Percentiles rank a stretch among this genome's conserved stretches.
Conservation (phyloP, 2,888 invertebrate species). For the Atherix ibis region DNA sequence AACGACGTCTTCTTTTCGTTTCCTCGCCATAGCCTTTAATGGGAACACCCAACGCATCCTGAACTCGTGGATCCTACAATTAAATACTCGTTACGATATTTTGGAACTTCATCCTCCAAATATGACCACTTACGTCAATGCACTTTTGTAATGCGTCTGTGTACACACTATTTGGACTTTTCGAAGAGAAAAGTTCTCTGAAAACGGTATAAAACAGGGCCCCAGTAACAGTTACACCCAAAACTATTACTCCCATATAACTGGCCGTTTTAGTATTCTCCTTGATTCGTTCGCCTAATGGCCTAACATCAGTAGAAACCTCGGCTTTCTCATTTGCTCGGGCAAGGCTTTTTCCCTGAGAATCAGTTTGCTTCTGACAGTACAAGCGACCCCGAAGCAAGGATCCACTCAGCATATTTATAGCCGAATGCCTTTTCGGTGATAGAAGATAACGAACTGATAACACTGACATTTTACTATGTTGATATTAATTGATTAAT, state of each 20-base stretch:
- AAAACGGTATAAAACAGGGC: constrained; percentile 72
- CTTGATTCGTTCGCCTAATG: constrained; percentile 62
- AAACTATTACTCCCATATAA: constrained; percentile 66
- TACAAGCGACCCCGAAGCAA: neutral
- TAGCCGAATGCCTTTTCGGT: no score
- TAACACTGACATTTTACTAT: no score
- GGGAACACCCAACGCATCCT: constrained; percentile 74
- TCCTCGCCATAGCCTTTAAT: constrained; percentile 83
- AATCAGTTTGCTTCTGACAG: neutral
- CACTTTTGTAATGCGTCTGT: constrained; percentile 61
- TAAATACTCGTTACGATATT: neutral
- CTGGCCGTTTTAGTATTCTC: constrained; percentile 81
- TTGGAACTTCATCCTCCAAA: neutral
- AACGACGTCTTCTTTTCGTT: constrained; percentile 61
- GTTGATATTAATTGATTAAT: no score
- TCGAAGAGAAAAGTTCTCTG: constrained; percentile 72
- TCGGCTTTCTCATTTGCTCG: neutral
- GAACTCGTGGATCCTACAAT: constrained; percentile 49
- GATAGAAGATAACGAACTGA: no score
- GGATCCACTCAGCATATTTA: neutral
- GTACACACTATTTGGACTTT: constrained; percentile 75
- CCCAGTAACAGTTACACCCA: constrained; percentile 67
- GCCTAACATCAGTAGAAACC: constrained; percentile 40
- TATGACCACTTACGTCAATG: constrained; percentile 43
- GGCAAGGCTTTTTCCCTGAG: neutral